A percentile compares a stretch with the other conserved stretches of the same genome.
Conservation (phyloP, 2,888 invertebrate species). For the Meteorus colon region DNA sequence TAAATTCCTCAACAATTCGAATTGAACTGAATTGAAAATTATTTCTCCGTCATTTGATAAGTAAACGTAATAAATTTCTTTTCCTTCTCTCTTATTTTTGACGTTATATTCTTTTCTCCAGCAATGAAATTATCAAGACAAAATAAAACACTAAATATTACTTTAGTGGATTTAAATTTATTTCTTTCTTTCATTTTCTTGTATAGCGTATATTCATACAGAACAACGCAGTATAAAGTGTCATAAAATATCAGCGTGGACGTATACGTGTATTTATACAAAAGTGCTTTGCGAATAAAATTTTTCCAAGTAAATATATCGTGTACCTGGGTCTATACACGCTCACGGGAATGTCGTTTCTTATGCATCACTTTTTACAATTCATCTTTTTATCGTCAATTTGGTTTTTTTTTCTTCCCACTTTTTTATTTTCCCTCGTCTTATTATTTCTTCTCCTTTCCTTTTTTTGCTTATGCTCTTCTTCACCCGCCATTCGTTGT, state of each 20-base stretch:
- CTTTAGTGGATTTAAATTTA: neutral
- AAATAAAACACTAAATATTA: neutral
- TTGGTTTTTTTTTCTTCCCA: slow-evolving; percentile 33
- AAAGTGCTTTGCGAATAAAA: slow-evolving; percentile 17
- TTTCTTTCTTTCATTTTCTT: neutral
- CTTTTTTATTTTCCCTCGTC: slow-evolving; percentile 39
- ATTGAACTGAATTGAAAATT: slow-evolving; percentile 23
- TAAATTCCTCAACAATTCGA: slow-evolving; percentile 17
- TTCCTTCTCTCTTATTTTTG: neutral
- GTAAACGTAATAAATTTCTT: slow-evolving; percentile 2
- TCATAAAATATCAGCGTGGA: neutral
- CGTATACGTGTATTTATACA: slow-evolving; percentile 4
- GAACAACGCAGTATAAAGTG: neutral
- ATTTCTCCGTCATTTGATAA: slow-evolving; percentile 23
- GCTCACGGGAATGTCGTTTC: slow-evolving; percentile 29
- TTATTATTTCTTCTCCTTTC: slow-evolving; percentile 29
- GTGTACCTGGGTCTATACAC: neutral
- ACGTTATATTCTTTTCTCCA: neutral
- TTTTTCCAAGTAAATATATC: neutral
- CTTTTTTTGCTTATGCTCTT: slow-evolving; percentile 36
- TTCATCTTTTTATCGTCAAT: slow-evolving; percentile 10
- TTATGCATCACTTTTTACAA: slow-evolving; percentile 34
- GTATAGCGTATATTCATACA: neutral
- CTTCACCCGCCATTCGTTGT: slow-evolving; percentile 47
- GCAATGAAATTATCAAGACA: neutral